These are phyloP conservation scores for Galerucella calmariensis DNA, from an alignment of 2,888 invertebrate species.

Conservation along the genomic window DNA sequence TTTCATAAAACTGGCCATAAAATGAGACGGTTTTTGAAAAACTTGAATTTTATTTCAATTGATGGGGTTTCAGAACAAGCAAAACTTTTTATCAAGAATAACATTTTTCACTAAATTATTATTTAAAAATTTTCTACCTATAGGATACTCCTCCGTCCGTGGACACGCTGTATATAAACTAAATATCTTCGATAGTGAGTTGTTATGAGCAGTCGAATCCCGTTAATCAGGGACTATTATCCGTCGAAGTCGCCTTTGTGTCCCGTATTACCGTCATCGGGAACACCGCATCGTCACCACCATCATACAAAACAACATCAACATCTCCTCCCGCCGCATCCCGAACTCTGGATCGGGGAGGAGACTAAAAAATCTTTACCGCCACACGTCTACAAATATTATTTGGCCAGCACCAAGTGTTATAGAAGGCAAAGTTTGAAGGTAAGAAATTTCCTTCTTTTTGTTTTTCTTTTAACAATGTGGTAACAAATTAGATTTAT, in stretches of 20 bases:
- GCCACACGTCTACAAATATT: slow-evolving; percentile 75
- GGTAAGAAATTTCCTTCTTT: slow-evolving; percentile 54
- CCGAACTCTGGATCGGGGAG: slow-evolving; percentile 72
- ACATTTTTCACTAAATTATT: too few relatives aligned
- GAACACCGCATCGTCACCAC: slow-evolving; percentile 40
- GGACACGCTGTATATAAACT: background rate
- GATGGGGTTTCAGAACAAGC: too few relatives aligned
- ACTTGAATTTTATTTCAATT: too few relatives aligned
- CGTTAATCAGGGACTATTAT: slow-evolving; percentile 63
- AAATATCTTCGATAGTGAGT: slow-evolving; percentile 26
- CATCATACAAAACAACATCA: background rate
- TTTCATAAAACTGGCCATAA: too few relatives aligned
- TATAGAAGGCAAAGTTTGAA: slow-evolving; percentile 63
- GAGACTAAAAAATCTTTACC: slow-evolving; percentile 74
- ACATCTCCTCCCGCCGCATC: slow-evolving; percentile 17
- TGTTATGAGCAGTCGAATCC: slow-evolving; percentile 61
- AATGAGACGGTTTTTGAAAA: too few relatives aligned
- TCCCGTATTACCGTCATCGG: slow-evolving; percentile 53
- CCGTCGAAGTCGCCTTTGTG: slow-evolving; percentile 58
- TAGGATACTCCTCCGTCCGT: background rate
- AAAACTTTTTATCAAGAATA: too few relatives aligned
- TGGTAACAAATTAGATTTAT: too few relatives aligned
- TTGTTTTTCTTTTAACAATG: too few relatives aligned
- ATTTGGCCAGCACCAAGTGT: slow-evolving; percentile 66
- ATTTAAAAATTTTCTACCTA: too few relatives aligned